These are phyloP conservation scores for Bucco capensis DNA, from an alignment of 2,113 vertebrate genomes.

Conservation along the genomic window DNA sequence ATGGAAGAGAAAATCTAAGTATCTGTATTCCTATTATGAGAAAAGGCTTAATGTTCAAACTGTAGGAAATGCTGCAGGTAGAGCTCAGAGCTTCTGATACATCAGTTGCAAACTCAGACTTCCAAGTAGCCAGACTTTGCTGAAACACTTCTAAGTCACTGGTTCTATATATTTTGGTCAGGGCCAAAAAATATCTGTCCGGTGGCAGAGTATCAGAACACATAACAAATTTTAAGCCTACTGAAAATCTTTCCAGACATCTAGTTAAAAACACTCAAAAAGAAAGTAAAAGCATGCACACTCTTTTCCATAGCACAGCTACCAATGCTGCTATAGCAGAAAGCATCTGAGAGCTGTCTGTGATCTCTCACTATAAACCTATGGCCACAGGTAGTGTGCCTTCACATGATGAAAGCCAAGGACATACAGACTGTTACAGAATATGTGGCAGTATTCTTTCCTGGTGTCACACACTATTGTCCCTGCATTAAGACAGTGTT, in stretches of 20 bases:
- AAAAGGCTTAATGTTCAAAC: not conserved
- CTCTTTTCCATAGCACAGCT: not conserved
- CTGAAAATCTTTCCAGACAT: not conserved
- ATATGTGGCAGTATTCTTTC: not conserved
- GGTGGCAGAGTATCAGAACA: not conserved
- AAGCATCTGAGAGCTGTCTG: not conserved
- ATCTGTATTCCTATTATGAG: not conserved
- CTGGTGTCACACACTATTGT: not conserved
- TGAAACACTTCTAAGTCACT: not conserved
- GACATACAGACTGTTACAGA: not conserved
- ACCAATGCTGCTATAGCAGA: not conserved
- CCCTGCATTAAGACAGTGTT: not conserved
- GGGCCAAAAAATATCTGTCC: not conserved
- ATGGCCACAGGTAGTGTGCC: fast-evolving
- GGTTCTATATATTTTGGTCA: not conserved
- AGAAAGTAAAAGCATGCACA: not conserved
- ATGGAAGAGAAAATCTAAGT: not conserved
- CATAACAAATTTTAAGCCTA: not conserved
- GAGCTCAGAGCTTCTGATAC: not conserved
- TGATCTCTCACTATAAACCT: not conserved
- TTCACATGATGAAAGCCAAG: not conserved
- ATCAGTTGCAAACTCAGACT: not conserved
- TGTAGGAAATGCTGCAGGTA: not conserved
- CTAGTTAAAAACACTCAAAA: not conserved
- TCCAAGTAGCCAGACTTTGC: not conserved